phyloP scores from a whole-genome alignment of 2,113 vertebrate species.

The Pseudorhombus dupliciocellatus region DNA sequence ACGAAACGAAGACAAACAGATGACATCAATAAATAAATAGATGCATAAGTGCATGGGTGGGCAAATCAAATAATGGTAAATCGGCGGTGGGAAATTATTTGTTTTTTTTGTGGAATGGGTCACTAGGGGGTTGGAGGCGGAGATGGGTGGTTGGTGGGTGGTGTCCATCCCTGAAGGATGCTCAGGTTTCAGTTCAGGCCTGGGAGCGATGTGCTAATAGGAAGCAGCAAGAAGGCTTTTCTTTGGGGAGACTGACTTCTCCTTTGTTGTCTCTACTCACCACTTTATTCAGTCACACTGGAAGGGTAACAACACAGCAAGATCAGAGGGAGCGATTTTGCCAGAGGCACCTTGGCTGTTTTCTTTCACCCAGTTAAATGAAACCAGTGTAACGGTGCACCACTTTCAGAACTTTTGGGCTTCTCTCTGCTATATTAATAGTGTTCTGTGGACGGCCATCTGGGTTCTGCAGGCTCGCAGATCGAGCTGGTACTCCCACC shows the following conservation, averaged over 20 bases:
- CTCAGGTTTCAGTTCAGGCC: constrained; percentile 71
- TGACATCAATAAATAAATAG: constrained; percentile 75
- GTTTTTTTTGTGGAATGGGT: constrained; percentile 54
- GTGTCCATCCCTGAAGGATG: constrained; percentile 65
- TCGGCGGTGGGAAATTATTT: constrained; percentile 78
- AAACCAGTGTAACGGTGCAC: constrained; percentile 39
- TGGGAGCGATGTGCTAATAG: constrained; percentile 63
- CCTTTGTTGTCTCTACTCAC: constrained; percentile 65
- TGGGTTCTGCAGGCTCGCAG: constrained; percentile 36
- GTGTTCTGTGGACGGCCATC: constrained; percentile 42
- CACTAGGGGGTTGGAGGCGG: constrained; percentile 65
- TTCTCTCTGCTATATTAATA: constrained; percentile 54
- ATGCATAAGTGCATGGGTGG: constrained; percentile 55
- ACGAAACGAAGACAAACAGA: constrained; percentile 71
- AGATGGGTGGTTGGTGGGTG: constrained; percentile 65
- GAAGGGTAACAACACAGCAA: constrained; percentile 33
- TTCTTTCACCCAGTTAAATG: constrained; percentile 45
- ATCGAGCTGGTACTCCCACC: constrained; percentile 56
- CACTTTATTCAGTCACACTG: constrained; percentile 54
- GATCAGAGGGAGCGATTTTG: constrained; percentile 52
- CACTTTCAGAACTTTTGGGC: background rate
- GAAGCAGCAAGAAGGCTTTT: constrained; percentile 61
- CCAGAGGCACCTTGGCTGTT: constrained; percentile 26
- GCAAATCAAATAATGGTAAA: constrained; percentile 77
- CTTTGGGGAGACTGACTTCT: constrained; percentile 46